Percentiles rank a stretch among this genome's conserved stretches.
These are phyloP conservation scores for Alauda arvensis DNA, from an alignment of 2,797 vertebrate genomes.

Conservation along the genomic window DNA sequence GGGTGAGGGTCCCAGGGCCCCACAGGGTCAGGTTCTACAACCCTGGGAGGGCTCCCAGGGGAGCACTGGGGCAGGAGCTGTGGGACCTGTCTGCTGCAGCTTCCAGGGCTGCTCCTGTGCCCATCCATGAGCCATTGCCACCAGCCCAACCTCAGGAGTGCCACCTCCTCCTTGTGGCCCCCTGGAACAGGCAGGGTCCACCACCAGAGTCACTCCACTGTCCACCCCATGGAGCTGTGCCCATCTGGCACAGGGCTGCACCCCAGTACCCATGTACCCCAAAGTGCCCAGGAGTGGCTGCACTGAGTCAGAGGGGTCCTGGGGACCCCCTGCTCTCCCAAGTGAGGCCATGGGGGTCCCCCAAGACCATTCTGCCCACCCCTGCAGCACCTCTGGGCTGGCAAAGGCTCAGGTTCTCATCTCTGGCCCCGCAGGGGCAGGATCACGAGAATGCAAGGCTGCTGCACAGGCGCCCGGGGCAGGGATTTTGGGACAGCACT, in stretches of 20 bases:
- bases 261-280: fast-evolving
- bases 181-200: not conserved
- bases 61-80: not conserved
- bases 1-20: not conserved
- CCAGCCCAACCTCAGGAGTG: not conserved
- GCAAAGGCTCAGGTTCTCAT: not conserved
- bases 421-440: fast-evolving
- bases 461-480: not conserved
- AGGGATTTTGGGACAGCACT: not conserved
- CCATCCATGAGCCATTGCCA: fast-evolving
- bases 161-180: not conserved
- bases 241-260: not conserved
- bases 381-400: not conserved
- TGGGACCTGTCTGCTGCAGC: not conserved
- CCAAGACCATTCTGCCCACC: not conserved
- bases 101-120: fast-evolving
- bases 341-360: fast-evolving
- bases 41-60: not conserved
- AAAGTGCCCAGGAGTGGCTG: not conserved
- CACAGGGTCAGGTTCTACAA: not conserved
- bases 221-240: not conserved
- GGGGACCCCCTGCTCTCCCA: not conserved
- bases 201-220: not conserved
- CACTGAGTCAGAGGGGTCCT: not conserved
- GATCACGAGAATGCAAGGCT: not conserved